Evolutionary conservation across 2,113 vertebrate species (phyloP).

Genomic region (Terrapene triunguis): DNA sequence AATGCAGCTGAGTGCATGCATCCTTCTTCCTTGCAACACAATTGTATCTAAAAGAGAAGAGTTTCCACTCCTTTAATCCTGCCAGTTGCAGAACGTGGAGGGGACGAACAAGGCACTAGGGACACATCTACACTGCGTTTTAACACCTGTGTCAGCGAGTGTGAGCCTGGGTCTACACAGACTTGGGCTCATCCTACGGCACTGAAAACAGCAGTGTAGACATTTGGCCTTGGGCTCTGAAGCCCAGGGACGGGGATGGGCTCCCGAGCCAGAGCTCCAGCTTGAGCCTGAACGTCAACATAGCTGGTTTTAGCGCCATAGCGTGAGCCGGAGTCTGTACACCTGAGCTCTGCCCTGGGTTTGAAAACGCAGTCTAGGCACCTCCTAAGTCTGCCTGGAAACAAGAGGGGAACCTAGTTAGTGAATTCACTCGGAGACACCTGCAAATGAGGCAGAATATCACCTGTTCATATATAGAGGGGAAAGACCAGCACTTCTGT

Average conservation of each 20-base stretch:
- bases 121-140: not conserved
- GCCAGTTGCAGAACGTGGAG: not conserved
- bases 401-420: not conserved
- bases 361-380: not conserved
- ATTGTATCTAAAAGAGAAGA: not conserved
- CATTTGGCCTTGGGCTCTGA: too few species aligned
- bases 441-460: not conserved
- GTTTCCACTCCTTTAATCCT: not conserved
- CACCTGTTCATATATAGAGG: not conserved
- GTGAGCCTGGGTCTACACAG: too few species aligned
- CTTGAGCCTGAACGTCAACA: too few species aligned
- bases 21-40: not conserved
- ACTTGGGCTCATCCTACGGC: too few species aligned
- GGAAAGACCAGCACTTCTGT: constrained; percentile 10
- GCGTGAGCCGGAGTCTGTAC: too few species aligned
- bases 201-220: too few species aligned
- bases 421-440: not conserved
- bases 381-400: not conserved
- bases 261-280: too few species aligned
- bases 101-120: not conserved
- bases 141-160: not conserved
- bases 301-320: too few species aligned
- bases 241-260: too few species aligned
- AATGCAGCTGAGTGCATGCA: not conserved
- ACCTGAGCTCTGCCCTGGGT: not conserved